Evolutionary conservation across 2,797 vertebrate species (phyloP).

Genomic region (Eulemur albifrons): DNA sequence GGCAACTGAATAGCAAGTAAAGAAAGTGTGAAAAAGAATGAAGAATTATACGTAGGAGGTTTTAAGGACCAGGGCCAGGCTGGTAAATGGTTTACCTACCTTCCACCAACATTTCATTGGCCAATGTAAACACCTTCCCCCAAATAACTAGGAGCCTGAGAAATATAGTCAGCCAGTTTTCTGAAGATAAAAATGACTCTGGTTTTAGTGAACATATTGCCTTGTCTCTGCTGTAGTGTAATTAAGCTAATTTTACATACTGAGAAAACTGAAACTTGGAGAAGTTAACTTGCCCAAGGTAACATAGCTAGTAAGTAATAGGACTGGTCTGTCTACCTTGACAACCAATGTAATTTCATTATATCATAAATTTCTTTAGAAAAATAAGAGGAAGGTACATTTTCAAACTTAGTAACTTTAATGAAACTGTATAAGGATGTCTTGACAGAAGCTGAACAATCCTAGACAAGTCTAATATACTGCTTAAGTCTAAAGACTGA

Average conservation of each 20-base stretch:
- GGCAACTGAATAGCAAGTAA: not conserved
- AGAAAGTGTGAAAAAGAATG: not conserved
- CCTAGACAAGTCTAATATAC: constrained; percentile 30
- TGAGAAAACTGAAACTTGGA: not conserved
- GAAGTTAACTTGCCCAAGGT: not conserved
- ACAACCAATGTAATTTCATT: not conserved
- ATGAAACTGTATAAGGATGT: constrained; percentile 28
- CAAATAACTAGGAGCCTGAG: not conserved
- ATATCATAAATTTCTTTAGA: constrained; percentile 4
- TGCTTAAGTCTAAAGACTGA: constrained; percentile 22
- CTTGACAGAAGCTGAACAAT: constrained; percentile 14
- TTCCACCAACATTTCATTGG: not conserved
- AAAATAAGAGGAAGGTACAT: not conserved
- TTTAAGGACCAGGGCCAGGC: not conserved
- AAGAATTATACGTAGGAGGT: not conserved
- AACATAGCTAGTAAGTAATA: not conserved
- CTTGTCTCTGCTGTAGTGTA: not conserved
- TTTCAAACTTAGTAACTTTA: constrained; percentile 42
- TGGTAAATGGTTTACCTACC: not conserved
- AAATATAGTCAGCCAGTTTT: not conserved
- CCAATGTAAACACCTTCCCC: not conserved
- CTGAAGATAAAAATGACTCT: not conserved
- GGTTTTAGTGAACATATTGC: not conserved
- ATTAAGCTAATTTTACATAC: not conserved
- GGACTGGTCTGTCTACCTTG: not conserved